Evolutionary conservation across 2,113 vertebrate species (phyloP).

Genomic region (Elanoides forficatus): DNA sequence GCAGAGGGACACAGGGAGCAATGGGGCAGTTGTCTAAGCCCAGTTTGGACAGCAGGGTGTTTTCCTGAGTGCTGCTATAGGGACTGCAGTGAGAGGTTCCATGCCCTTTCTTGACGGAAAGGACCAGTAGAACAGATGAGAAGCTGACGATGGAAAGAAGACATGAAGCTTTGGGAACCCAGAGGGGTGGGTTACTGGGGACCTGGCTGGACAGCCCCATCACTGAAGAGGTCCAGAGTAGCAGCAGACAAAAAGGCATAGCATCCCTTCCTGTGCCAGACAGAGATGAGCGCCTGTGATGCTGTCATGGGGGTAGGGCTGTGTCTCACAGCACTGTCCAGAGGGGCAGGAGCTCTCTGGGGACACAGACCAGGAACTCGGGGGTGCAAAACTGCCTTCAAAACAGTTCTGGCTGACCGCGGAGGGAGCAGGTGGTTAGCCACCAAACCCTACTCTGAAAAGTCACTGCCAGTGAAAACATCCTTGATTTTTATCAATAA

Average conservation of each 20-base stretch:
- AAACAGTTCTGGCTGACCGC: neutral
- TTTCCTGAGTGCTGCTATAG: neutral
- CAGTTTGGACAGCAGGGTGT: neutral
- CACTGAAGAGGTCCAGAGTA: neutral
- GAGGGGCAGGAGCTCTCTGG: neutral
- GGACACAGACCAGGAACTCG: neutral
- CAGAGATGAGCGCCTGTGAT: accelerated
- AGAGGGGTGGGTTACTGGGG: neutral
- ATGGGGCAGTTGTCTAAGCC: neutral
- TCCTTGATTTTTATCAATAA: constrained; percentile 14
- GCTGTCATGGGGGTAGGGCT: neutral
- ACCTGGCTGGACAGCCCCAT: neutral
- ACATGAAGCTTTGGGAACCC: neutral
- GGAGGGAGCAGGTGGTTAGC: neutral
- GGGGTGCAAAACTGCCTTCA: neutral
- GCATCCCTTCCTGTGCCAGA: neutral
- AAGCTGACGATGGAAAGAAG: neutral
- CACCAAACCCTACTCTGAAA: neutral
- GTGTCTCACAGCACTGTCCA: neutral
- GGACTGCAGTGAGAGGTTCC: neutral
- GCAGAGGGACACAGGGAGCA: neutral
- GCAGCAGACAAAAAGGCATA: neutral
- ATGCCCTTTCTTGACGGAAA: neutral
- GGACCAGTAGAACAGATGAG: neutral
- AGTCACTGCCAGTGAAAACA: neutral